A percentile compares a stretch with the other conserved stretches of the same genome.
Conservation (phyloP, 2,797 vertebrate genomes). For the Gallinago solitaria region DNA sequence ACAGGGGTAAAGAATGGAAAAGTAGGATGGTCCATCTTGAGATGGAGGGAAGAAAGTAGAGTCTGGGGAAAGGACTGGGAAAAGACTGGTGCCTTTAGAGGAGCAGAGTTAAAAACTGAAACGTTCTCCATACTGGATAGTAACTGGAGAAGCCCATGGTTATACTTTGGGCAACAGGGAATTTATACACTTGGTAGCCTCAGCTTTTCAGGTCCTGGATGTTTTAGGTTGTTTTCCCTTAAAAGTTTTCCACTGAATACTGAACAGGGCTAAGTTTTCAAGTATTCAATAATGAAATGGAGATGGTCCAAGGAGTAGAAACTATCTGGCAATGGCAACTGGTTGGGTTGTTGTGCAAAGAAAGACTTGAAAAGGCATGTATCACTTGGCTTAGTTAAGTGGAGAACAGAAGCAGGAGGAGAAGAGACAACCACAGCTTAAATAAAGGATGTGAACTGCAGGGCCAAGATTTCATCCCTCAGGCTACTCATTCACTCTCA, state of each 20-base stretch:
- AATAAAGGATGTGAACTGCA: not conserved
- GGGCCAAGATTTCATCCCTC: not conserved
- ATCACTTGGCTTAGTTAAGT: not conserved
- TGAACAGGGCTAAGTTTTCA: not conserved
- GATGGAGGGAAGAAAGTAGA: not conserved
- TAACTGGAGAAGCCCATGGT: not conserved
- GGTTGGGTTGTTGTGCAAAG: not conserved
- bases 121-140: not conserved
- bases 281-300: not conserved
- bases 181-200: not conserved
- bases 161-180: not conserved
- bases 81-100: not conserved
- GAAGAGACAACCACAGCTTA: not conserved
- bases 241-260: not conserved
- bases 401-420: not conserved
- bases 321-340: not conserved
- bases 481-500: not conserved
- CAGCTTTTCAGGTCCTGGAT: not conserved
- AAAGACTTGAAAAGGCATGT: not conserved
- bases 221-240: not conserved
- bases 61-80: not conserved
- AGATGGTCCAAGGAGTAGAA: not conserved
- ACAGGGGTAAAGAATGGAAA: not conserved
- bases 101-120: not conserved
- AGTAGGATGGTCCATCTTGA: not conserved